Evolutionary conservation across 1,140 invertebrate genomes (phyloP), one percentile per base, ranked within the genome.

Genomic region (Cherax quadricarinatus): DNA sequence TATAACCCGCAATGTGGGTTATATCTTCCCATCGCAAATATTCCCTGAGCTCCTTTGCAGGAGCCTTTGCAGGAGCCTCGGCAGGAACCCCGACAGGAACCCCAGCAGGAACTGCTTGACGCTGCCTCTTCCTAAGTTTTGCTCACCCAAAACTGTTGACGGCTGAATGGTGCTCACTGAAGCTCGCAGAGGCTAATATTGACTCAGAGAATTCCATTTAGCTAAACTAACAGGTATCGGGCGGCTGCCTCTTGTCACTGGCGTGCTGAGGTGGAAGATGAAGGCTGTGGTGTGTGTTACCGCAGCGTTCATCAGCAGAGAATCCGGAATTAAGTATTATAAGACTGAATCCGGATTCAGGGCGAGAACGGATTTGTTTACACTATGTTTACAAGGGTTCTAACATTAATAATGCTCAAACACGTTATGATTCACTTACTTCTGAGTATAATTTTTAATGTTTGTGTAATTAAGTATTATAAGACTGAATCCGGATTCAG

Each of bases 161-260:
- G 53, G 24, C 10, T 84, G 82, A 62, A 62, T 51, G 82, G 30
- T 84, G 53, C 21, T 62, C 57, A 57, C 57, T 62, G 82, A 12
- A 84, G 53, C 53, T 57, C n/a, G 57, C 18, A 30, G n/a, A 30
- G 14, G 62, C 57, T 84, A 84, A 84, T 84, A 84, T 84, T 84
- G 82, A 84, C 82, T 84, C 82, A 30, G 82, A 60, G 57, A 84
- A 84, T 84, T 62, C 82, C 82, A 84, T 84, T 84, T 49, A 84
- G 82, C 82, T 84, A 62, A 66, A 66, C 82, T 84, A 84, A 84
- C 82, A 84, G 82, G 82, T 62, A 48, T 51, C 14, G 82, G 82
- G n/a, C 30, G 14, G 66, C 21, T 70, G 14, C 66, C 21, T 18
- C 66, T 12, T 70, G 66, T 70, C 66, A 18, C 6, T 21, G 66